Conservation (phyloP, 1,140 invertebrate species). For the Rhopalosiphum padi region DNA sequence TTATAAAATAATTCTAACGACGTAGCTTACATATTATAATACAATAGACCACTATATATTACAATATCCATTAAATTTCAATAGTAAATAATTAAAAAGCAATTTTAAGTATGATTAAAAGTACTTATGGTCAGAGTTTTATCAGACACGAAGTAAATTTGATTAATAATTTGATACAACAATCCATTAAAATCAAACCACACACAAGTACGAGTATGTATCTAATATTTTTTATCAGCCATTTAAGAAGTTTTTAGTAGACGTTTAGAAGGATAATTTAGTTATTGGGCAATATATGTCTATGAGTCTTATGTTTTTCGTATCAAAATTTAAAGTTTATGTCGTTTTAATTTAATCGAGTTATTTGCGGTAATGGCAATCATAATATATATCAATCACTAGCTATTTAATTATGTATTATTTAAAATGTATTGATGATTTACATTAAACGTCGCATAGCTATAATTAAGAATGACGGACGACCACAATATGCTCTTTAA, state of each 20-base stretch:
- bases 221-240: too few species aligned
- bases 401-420: not conserved
- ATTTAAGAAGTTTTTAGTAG: not conserved
- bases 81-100: not conserved
- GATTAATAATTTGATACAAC: not conserved
- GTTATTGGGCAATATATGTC: not conserved
- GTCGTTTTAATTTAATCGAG: not conserved
- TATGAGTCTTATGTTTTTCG: not conserved
- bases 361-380: not conserved
- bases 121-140: not conserved
- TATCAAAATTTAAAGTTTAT: not conserved
- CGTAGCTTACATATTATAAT: not conserved
- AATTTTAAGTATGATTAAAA: not conserved
- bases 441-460: not conserved
- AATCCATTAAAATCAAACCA: not conserved
- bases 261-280: not conserved
- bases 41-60: too few species aligned
- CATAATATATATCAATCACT: not conserved
- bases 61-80: too few species aligned
- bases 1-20: not conserved
- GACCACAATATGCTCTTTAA: not conserved
- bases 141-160: not conserved
- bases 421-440: not conserved
- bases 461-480: not conserved
- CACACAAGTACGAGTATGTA: not conserved